Conservation (phyloP, 2,113 vertebrate genomes). For the Periophthalmus modestus region DNA sequence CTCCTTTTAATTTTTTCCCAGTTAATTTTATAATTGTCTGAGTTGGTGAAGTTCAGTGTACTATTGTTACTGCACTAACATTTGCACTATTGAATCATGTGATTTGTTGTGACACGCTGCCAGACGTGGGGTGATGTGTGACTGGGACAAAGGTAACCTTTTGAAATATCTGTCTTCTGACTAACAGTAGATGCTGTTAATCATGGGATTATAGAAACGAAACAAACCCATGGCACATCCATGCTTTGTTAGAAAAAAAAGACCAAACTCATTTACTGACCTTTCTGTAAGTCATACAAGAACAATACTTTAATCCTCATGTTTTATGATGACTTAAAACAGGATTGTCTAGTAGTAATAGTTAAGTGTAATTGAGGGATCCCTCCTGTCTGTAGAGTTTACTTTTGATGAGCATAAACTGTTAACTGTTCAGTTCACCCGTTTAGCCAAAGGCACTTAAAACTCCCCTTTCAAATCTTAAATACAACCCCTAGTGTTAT, state of each 20-base stretch:
- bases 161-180: slow-evolving; percentile 10
- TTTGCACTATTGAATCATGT: not conserved
- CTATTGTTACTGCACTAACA: not conserved
- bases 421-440: slow-evolving; percentile 35
- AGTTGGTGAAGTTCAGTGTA: too few relatives aligned
- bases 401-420: slow-evolving; percentile 16
- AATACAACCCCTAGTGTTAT: slow-evolving; percentile 25
- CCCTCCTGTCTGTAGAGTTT: slow-evolving; percentile 20
- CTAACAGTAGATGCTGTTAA: slow-evolving; percentile 37
- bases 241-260: not conserved
- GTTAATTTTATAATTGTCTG: too few relatives aligned
- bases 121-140: not conserved
- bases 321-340: slow-evolving; percentile 59
- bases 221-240: slow-evolving; percentile 9
- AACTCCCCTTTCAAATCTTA: slow-evolving; percentile 38
- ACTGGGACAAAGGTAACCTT: slow-evolving; percentile 9
- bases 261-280: slow-evolving; percentile 43
- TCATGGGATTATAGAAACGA: slow-evolving; percentile 8
- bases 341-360: slow-evolving; percentile 67
- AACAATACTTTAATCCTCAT: slow-evolving; percentile 19
- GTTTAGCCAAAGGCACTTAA: slow-evolving; percentile 73
- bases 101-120: not conserved
- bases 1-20: too few relatives aligned
- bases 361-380: slow-evolving; percentile 34
- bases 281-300: not conserved